Evolutionary conservation across 2,113 vertebrate species (phyloP).

Genomic region (Erythrolamprus reginae): DNA sequence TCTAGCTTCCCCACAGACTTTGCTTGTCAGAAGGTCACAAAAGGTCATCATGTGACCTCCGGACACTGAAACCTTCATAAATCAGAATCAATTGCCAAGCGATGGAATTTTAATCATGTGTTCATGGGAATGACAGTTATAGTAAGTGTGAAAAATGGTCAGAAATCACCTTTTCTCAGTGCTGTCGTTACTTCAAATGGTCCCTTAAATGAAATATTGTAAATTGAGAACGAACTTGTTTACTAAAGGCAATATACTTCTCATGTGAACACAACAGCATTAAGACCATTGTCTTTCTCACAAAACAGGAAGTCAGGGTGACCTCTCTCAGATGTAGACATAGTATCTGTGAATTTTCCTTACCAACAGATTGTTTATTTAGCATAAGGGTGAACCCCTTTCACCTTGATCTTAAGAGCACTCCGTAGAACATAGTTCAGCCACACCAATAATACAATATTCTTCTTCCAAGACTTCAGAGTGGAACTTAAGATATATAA

Average conservation of each 20-base stretch:
- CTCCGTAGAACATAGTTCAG: neutral
- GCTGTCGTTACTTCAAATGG: neutral
- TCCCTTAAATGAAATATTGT: neutral
- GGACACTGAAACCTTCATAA: neutral
- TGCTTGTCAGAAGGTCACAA: neutral
- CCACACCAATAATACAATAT: neutral
- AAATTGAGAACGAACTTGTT: neutral
- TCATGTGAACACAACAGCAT: neutral
- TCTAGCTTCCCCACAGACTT: neutral
- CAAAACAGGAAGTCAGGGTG: conserved; percentile 26
- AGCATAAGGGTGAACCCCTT: conserved; percentile 8
- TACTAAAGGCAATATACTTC: conserved; percentile 13
- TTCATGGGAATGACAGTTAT: neutral
- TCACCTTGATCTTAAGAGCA: neutral
- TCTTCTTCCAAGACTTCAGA: neutral
- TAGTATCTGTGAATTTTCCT: conserved; percentile 12
- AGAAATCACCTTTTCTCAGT: too few species aligned
- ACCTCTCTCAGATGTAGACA: conserved; percentile 30
- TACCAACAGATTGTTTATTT: conserved; percentile 12
- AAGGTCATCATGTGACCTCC: neutral
- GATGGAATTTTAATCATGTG: neutral
- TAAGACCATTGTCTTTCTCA: conserved; percentile 3
- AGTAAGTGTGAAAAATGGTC: neutral
- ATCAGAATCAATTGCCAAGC: neutral
- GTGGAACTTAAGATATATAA: neutral